Evolutionary conservation across 2,888 invertebrate genomes (phyloP).

Genomic region (Brassicogethes aeneus): DNA sequence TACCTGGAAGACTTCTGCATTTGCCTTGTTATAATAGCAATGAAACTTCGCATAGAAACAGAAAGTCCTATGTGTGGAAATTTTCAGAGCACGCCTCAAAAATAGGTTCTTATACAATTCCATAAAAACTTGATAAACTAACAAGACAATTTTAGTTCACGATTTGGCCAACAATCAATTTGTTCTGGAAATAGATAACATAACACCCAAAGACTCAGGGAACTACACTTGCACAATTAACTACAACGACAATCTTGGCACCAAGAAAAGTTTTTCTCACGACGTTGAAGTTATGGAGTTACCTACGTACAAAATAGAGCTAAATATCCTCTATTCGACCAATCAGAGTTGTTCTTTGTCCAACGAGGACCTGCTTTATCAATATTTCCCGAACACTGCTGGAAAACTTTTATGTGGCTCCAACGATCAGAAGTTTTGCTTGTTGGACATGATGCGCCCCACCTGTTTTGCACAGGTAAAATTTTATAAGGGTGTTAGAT

Average conservation of each 20-base stretch:
- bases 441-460: conserved; percentile 29
- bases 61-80: conserved; percentile 18
- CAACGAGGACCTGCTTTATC: conserved; percentile 30
- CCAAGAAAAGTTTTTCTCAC: conserved; percentile 25
- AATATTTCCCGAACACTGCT: conserved; percentile 32
- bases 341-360: conserved; percentile 28
- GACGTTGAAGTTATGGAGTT: conserved; percentile 32
- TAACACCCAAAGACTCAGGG: conserved; percentile 32
- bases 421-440: conserved; percentile 29
- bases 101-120: conserved; percentile 14
- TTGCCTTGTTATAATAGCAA: conserved; percentile 19
- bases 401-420: conserved; percentile 31
- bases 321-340: conserved; percentile 30
- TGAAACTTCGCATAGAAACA: conserved; percentile 12
- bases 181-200: conserved; percentile 26
- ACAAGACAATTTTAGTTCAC: neutral
- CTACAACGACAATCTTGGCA: conserved; percentile 11
- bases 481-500: neutral
- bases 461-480: conserved; percentile 28
- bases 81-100: conserved; percentile 16
- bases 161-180: neutral
- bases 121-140: no score
- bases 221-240: conserved; percentile 35
- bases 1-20: conserved; percentile 19
- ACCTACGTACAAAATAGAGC: conserved; percentile 31